phyloP scores from a whole-genome alignment of 1,140 invertebrate species.

The Danaus plexippus region DNA sequence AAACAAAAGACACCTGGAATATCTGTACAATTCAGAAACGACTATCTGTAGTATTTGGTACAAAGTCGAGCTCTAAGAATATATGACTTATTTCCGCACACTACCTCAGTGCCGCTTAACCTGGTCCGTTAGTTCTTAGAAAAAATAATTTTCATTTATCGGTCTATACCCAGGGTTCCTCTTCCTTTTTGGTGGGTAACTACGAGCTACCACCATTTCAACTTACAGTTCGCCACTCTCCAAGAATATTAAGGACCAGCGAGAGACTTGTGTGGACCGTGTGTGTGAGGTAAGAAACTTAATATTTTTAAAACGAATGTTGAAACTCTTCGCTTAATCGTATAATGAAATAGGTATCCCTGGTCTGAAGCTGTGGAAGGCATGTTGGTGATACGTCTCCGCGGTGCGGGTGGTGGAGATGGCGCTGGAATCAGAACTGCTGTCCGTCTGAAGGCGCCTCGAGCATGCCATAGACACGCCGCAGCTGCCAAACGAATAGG shows the following conservation, averaged over 20 bases:
- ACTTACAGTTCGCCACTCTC: constrained; percentile 48
- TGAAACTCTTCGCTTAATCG: neutral
- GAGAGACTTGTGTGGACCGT: constrained; percentile 61
- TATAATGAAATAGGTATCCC: constrained; percentile 73
- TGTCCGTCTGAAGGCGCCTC: constrained; percentile 37
- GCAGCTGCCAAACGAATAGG: constrained; percentile 46
- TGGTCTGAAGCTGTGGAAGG: constrained; percentile 83
- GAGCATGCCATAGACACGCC: constrained; percentile 54
- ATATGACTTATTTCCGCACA: too few species aligned
- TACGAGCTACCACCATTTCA: constrained; percentile 63
- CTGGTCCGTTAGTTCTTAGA: too few species aligned
- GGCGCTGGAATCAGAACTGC: constrained; percentile 35
- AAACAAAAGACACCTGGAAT: neutral
- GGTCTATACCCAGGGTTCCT: constrained; percentile 35
- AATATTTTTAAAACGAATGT: neutral
- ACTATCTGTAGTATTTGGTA: too few species aligned
- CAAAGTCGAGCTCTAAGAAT: too few species aligned
- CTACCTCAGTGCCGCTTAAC: too few species aligned
- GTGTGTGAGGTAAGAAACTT: constrained; percentile 50
- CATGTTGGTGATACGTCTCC: constrained; percentile 55
- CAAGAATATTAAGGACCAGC: constrained; percentile 45
- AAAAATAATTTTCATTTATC: neutral
- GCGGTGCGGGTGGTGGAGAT: constrained; percentile 33
- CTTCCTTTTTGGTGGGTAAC: constrained; percentile 55
- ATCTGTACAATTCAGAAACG: too few species aligned